Evolutionary conservation across 2,797 vertebrate genomes (phyloP).

Genomic region (Cirrhinus molitorella): DNA sequence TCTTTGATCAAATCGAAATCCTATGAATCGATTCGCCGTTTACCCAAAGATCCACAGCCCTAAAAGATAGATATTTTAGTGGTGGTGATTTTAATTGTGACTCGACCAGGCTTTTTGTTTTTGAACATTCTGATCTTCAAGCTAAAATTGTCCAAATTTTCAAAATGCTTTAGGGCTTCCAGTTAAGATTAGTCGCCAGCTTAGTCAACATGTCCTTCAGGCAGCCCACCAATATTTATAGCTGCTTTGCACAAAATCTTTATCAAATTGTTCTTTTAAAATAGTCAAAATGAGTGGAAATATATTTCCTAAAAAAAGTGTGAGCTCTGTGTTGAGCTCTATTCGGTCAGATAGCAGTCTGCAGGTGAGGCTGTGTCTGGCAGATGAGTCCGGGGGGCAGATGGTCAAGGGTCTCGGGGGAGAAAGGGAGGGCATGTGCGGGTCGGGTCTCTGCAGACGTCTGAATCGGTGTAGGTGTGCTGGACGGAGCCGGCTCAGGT

Average conservation of each 20-base stretch:
- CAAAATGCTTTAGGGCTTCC: neutral
- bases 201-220: neutral
- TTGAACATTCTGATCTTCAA: neutral
- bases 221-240: neutral
- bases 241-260: neutral
- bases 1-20: no score
- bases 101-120: neutral
- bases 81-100: neutral
- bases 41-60: no score
- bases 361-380: conserved; percentile 36
- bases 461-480: conserved; percentile 32
- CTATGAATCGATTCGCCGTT: no score
- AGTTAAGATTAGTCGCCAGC: neutral
- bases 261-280: neutral
- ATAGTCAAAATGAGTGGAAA: neutral
- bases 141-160: neutral
- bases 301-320: neutral
- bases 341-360: conserved; percentile 13
- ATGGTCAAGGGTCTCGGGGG: conserved; percentile 48
- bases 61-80: neutral
- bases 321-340: neutral
- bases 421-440: conserved; percentile 1
- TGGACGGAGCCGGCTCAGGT: conserved; percentile 44
- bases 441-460: conserved; percentile 29
- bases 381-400: conserved; percentile 58